These are phyloP conservation scores for Tetramorium alpestre DNA, from an alignment of 1,140 invertebrate genomes.

Conservation along the genomic window DNA sequence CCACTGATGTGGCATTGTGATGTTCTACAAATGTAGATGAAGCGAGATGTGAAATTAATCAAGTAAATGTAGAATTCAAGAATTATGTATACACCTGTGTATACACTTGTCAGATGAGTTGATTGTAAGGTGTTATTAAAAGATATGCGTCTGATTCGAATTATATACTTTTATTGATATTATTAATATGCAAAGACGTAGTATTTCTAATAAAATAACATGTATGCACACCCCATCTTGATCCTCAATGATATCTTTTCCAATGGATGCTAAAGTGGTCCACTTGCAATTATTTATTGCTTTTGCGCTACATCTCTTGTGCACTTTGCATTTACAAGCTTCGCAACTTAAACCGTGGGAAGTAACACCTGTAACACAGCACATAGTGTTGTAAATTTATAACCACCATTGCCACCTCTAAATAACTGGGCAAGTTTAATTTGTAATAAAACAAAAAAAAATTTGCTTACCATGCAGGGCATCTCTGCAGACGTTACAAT, in stretches of 20 bases:
- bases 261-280: constrained; percentile 97
- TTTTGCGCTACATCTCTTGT: constrained; percentile 96
- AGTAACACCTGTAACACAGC: constrained; percentile 89
- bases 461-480: constrained; percentile 90
- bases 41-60: background rate
- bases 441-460: background rate
- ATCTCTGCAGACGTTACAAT: constrained; percentile 98
- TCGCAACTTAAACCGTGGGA: constrained; percentile 98
- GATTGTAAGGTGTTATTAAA: background rate
- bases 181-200: background rate
- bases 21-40: constrained; percentile 88
- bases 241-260: constrained; percentile 97
- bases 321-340: constrained; percentile 98
- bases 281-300: constrained; percentile 98
- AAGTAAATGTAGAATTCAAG: background rate
- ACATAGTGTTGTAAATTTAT: background rate
- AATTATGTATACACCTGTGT: background rate
- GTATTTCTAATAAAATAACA: constrained; percentile 28
- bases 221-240: constrained; percentile 92
- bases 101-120: background rate
- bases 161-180: constrained; percentile 4
- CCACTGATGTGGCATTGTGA: constrained; percentile 99
- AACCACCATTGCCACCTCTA: too few relatives aligned
- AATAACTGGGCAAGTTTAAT: background rate
- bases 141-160: background rate